Evolutionary conservation across 2,888 invertebrate species (phyloP).

Genomic region (Dione juno): DNA sequence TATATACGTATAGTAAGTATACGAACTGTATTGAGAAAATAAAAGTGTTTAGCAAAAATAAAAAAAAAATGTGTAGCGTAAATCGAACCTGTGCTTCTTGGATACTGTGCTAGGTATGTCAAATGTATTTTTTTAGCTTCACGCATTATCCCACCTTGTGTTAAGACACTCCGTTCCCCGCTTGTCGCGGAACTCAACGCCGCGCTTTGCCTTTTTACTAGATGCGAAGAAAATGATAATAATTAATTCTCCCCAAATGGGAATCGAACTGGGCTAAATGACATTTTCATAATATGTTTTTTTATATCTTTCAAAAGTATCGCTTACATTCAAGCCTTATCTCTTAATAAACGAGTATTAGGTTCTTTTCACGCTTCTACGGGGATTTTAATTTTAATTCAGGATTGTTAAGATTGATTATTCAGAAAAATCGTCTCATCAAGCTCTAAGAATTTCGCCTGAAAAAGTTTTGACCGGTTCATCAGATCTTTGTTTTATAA

Average conservation of each 20-base stretch:
- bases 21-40: no score
- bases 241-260: no score
- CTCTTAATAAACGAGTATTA: slow-evolving; percentile 29
- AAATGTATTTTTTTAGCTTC: no score
- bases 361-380: slow-evolving; percentile 32
- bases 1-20: no score
- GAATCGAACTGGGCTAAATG: no score
- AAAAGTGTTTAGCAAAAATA: no score
- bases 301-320: background rate
- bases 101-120: no score
- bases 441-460: slow-evolving; percentile 22
- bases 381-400: slow-evolving; percentile 41
- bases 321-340: slow-evolving; percentile 16
- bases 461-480: slow-evolving; percentile 17
- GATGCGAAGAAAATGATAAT: background rate
- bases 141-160: no score
- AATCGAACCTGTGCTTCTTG: no score
- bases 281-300: no score
- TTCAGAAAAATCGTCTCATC: slow-evolving; percentile 26
- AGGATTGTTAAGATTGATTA: slow-evolving; percentile 35
- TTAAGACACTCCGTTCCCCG: no score
- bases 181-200: background rate
- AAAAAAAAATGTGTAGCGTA: no score
- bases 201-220: background rate
- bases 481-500: slow-evolving; percentile 15